Evolutionary conservation across 2,113 vertebrate species (phyloP).

Genomic region (Ibidorhyncha struthersii): DNA sequence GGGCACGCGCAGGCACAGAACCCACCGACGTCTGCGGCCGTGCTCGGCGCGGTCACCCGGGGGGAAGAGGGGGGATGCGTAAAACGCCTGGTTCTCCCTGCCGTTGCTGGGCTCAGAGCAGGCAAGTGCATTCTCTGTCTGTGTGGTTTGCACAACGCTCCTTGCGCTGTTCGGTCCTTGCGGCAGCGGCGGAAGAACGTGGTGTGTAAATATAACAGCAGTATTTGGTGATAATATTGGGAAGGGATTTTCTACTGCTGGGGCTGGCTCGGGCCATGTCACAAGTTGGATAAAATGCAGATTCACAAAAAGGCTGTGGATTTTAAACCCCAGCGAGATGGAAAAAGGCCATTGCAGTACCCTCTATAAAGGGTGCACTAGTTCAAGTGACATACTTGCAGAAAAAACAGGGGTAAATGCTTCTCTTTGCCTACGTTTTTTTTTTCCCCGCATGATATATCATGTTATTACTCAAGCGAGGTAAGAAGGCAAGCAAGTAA

Average conservation of each 20-base stretch:
- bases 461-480: not conserved
- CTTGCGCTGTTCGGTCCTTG: not conserved
- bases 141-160: not conserved
- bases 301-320: not conserved
- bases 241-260: not conserved
- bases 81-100: accelerated
- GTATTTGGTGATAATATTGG: accelerated
- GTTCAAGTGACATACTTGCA: not conserved
- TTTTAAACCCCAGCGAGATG: not conserved
- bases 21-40: accelerated
- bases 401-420: not conserved
- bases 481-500: not conserved
- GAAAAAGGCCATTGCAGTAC: not conserved
- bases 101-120: accelerated
- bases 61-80: not conserved
- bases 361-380: not conserved
- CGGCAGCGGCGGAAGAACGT: accelerated
- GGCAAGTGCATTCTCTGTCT: not conserved
- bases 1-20: not conserved
- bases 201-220: accelerated
- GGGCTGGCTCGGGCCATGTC: not conserved
- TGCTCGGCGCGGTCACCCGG: accelerated
- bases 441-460: not conserved
- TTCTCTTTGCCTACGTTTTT: not conserved
- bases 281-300: not conserved